Base-by-base conservation (phyloP, 2,888 invertebrate species). In the Parapristionchus giblindavisi region DNA sequence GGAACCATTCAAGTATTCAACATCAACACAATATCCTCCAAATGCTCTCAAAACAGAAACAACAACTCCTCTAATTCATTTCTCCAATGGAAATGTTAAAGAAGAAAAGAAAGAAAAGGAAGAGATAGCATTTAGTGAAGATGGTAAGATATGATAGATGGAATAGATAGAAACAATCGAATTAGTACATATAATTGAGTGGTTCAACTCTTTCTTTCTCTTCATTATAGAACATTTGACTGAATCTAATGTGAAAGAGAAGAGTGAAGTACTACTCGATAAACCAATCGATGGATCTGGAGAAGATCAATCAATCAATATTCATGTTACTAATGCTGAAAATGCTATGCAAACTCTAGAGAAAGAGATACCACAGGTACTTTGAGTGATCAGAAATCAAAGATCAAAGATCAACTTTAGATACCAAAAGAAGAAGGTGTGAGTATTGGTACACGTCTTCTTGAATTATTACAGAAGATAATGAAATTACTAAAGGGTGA, bases 401-500 rank as follows among this genome's bases (percentile, higher is more conserved):
- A 24, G 38, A 61, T 61, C 36, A 61, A 58, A 6, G 27, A 3
- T 29, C n/a, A 27, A 3, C 29, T 71, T 71, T 40, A 71, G 70
- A n/a, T 71, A 34, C 70, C 70, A 1, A 71, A 71, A n/a, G 40
- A 56, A 2, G 56, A 71, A 11, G 27, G 29, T 27, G 34, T 38
- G 0, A 27, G 56, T 2, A 71, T 71, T 40, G 70, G 70, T 4
- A 40, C 36, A n/a, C 54, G 70, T 5, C 29, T 71, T 27, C 27
- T 71, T 21, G 70, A 71, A 56, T 71, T 71, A 40, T 40, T 71
- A 32, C 54, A 40, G 27, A 71, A 56, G 56, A 71, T 71, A n/a
- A 27, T 71, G 38, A 38, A 8, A n/a, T 27, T 71, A n/a, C 29
- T 71, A 21, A 71, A 56, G 48, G 70, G 56, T 21, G 56, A 71